A percentile compares a stretch with the other conserved stretches of the same genome.
Conservation (phyloP, 1,140 invertebrate genomes). For the Hylaeus volcanicus region DNA sequence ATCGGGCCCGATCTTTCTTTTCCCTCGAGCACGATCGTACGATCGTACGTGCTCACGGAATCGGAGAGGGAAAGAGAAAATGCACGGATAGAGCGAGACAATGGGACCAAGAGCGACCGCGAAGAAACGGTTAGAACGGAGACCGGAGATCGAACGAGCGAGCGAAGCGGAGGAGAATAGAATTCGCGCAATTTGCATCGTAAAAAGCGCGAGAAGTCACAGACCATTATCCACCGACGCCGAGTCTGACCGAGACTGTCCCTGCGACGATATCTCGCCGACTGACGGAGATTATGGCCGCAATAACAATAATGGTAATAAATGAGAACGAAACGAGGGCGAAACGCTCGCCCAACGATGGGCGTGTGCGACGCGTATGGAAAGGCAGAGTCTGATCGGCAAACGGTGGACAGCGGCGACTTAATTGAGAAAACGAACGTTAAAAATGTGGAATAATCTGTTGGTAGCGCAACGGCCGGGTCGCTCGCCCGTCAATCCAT, state of each 20-base stretch:
- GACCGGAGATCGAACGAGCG: neutral
- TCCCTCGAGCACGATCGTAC: neutral
- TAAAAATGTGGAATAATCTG: conserved; percentile 34
- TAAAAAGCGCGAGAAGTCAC: conserved; percentile 31
- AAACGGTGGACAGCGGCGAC: conserved; percentile 25
- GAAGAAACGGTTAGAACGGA: neutral
- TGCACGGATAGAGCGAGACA: neutral
- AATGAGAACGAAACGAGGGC: conserved; percentile 54
- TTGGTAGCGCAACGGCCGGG: conserved; percentile 18
- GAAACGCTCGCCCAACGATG: conserved; percentile 27
- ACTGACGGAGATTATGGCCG: conserved; percentile 49
- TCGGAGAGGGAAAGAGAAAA: neutral
- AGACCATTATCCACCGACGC: conserved; percentile 59
- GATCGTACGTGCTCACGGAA: conserved; percentile 32
- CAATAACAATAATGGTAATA: conserved; percentile 62
- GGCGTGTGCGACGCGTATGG: conserved; percentile 26
- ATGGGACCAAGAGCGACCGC: neutral
- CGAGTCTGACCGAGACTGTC: conserved; percentile 38
- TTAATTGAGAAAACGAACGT: conserved; percentile 46
- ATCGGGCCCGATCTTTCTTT: conserved; percentile 47
- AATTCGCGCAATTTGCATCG: conserved; percentile 61
- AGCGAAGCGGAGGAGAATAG: neutral
- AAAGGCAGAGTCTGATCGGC: conserved; percentile 43
- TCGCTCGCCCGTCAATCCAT: conserved; percentile 24
- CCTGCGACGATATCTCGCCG: conserved; percentile 52